These are phyloP conservation scores for Phyto melanocephala DNA, from an alignment of 2,888 invertebrate genomes.

Conservation along the genomic window DNA sequence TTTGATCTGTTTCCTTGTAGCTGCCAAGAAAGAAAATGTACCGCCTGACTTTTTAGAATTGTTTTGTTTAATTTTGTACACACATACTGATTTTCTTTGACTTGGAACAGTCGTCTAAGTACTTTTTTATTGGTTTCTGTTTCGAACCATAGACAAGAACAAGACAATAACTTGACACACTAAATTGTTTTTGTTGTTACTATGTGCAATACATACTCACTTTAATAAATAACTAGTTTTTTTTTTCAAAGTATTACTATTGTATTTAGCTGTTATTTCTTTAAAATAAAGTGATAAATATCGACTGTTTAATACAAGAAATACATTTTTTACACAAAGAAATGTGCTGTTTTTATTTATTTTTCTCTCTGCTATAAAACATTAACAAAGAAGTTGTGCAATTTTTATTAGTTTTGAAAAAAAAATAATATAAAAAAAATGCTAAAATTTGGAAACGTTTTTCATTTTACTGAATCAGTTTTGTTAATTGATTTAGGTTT, in stretches of 20 bases:
- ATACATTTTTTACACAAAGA: not conserved
- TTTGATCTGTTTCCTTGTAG: slow-evolving; percentile 25
- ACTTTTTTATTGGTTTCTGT: not conserved
- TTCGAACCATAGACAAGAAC: slow-evolving; percentile 53
- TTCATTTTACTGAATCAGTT: too few species aligned
- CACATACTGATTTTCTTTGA: not conserved
- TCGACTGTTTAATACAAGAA: slow-evolving; percentile 42
- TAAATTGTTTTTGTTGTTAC: slow-evolving; percentile 19
- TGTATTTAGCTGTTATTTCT: slow-evolving; percentile 25
- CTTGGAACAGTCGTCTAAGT: not conserved
- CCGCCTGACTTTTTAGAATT: slow-evolving; percentile 39
- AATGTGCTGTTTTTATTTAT: not conserved
- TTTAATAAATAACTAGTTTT: slow-evolving; percentile 34
- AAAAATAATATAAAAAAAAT: not conserved
- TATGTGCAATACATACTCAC: slow-evolving; percentile 37
- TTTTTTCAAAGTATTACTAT: slow-evolving; percentile 22
- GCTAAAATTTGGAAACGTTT: slow-evolving; percentile 20
- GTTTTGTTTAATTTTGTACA: not conserved
- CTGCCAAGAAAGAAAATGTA: slow-evolving; percentile 31
- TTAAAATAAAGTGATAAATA: slow-evolving; percentile 59
- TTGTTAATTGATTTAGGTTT: too few species aligned
- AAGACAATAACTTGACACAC: slow-evolving; percentile 63
- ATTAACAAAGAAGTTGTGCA: slow-evolving; percentile 25
- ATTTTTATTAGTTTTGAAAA: not conserved
- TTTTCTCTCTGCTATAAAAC: not conserved